Conservation (phyloP, 2,113 vertebrate species). For the Garra rufa region DNA sequence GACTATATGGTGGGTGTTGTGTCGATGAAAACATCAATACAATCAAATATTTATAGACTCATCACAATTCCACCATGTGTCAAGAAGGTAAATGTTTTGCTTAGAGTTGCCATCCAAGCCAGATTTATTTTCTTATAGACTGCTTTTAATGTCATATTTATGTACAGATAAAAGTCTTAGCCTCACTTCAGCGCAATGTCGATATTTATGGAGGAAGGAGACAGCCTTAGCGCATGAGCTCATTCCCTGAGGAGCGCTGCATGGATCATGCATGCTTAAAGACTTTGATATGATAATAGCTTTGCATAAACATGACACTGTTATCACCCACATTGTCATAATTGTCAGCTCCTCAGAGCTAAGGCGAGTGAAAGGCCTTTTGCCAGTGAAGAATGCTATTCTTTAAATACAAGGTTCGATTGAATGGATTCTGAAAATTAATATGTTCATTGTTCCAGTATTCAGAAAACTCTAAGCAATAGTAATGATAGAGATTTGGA, state of each 20-base stretch:
- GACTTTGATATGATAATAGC: constrained; percentile 56
- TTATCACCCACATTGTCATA: constrained; percentile 49
- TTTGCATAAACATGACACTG: constrained; percentile 53
- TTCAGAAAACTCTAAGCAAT: not conserved
- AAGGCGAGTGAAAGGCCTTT: not conserved
- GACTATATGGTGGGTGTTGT: not conserved
- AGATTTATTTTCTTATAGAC: constrained; percentile 12
- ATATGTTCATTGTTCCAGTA: constrained; percentile 14
- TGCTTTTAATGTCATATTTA: constrained; percentile 11
- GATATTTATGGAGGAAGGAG: constrained; percentile 28
- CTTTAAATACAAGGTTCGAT: constrained; percentile 8
- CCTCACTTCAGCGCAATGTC: not conserved
- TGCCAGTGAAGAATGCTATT: not conserved
- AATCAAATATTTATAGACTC: not conserved
- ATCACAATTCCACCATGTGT: not conserved
- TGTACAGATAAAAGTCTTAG: constrained; percentile 2
- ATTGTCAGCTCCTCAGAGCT: constrained; percentile 38
- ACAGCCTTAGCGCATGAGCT: constrained; percentile 18
- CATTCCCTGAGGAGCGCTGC: constrained; percentile 20
- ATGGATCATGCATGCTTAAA: constrained; percentile 40
- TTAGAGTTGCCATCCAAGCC: not conserved
- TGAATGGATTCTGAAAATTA: constrained; percentile 32
- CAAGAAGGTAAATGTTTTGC: not conserved
- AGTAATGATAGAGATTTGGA: not conserved
- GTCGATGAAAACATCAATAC: not conserved